Conservation (phyloP, 2,888 invertebrate genomes). For the Drosophila macrospina region DNA sequence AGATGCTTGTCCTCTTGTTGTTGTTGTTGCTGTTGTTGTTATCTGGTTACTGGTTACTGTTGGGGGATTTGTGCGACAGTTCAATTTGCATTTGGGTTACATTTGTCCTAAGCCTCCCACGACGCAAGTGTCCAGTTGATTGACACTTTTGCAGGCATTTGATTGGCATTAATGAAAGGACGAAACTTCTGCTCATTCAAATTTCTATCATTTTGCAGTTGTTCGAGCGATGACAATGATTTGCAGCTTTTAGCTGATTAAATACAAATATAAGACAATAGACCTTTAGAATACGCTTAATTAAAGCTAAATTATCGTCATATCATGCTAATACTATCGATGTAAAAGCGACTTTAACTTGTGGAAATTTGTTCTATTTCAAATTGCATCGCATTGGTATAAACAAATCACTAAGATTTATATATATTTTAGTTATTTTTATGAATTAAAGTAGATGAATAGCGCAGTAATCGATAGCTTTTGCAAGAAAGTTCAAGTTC, state of each 20-base stretch:
- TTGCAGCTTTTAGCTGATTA: conserved; percentile 19
- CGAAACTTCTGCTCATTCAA: not conserved
- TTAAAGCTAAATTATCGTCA: not conserved
- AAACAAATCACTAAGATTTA: too few species aligned
- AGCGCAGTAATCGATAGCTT: too few species aligned
- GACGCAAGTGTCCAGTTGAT: conserved; percentile 26
- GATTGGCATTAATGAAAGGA: conserved; percentile 33
- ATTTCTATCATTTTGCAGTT: not conserved
- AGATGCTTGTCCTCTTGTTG: conserved; percentile 14
- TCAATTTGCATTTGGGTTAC: conserved; percentile 53
- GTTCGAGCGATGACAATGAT: not conserved
- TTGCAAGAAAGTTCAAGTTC: too few species aligned
- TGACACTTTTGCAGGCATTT: conserved; percentile 30
- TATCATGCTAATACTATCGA: too few species aligned
- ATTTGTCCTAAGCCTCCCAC: conserved; percentile 15
- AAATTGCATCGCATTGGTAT: too few species aligned
- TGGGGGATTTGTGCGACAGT: conserved; percentile 35
- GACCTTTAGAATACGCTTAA: not conserved
- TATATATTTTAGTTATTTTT: too few species aligned
- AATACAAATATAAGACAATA: not conserved
- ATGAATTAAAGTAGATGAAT: too few species aligned
- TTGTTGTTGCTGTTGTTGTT: conserved; percentile 1
- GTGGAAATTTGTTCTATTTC: too few species aligned
- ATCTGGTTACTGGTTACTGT: conserved; percentile 2
- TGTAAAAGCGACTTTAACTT: too few species aligned